Evolutionary conservation across 2,113 vertebrate species (phyloP).

Genomic region (Hassar affinis): DNA sequence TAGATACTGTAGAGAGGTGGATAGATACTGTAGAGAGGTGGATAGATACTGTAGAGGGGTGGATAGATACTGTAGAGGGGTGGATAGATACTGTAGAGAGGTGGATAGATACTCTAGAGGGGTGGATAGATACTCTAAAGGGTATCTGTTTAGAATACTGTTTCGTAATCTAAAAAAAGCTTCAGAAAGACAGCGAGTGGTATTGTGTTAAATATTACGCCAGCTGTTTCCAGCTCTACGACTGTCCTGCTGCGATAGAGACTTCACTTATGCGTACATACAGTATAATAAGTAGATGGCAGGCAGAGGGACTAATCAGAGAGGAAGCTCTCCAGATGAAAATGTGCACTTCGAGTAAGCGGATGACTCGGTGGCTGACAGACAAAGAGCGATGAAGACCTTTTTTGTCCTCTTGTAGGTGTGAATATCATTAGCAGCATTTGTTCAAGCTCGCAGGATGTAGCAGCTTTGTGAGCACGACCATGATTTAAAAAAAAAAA

Average conservation of each 20-base stretch:
- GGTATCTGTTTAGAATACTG: too few relatives aligned
- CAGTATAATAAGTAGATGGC: slow-evolving; percentile 22
- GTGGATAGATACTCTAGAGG: too few relatives aligned
- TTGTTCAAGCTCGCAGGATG: slow-evolving; percentile 51
- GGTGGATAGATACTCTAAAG: too few relatives aligned
- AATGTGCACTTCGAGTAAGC: slow-evolving; percentile 39
- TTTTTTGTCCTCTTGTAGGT: slow-evolving; percentile 64
- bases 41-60: too few relatives aligned
- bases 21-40: too few relatives aligned
- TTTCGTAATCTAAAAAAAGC: too few relatives aligned
- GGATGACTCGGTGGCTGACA: slow-evolving; percentile 50
- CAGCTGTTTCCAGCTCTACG: not conserved
- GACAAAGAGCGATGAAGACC: slow-evolving; percentile 55
- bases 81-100: too few relatives aligned
- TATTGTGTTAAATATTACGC: not conserved
- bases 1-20: too few relatives aligned
- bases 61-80: too few relatives aligned
- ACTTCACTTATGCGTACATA: not conserved
- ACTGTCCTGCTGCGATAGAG: not conserved
- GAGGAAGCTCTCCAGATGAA: slow-evolving; percentile 42
- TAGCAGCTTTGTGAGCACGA: slow-evolving; percentile 49
- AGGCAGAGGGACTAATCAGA: slow-evolving; percentile 53
- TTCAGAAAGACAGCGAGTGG: not conserved
- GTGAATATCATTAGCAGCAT: slow-evolving; percentile 66
- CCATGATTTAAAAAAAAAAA: slow-evolving; percentile 47